Evolutionary conservation across 2,113 vertebrate species (phyloP).

Genomic region (Spheniscus mendiculus): DNA sequence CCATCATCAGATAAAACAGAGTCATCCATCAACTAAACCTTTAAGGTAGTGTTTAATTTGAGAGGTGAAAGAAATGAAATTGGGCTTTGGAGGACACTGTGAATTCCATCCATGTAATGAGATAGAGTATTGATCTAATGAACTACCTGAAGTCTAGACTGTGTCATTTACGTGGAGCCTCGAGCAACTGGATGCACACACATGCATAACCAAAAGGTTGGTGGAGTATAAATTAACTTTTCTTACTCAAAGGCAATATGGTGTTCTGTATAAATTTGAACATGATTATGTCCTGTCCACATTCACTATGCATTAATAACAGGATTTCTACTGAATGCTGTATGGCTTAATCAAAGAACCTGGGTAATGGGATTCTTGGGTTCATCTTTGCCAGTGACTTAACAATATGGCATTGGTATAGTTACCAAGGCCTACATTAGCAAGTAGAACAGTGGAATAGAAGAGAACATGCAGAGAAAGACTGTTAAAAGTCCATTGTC

Average conservation of each 20-base stretch:
- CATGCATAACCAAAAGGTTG: not conserved
- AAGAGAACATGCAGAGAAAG: not conserved
- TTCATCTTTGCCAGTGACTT: not conserved
- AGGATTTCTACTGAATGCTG: not conserved
- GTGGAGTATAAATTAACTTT: slow-evolving; percentile 44
- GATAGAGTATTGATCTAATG: slow-evolving; percentile 65
- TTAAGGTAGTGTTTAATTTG: slow-evolving; percentile 70
- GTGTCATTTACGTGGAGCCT: slow-evolving; percentile 22
- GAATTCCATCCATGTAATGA: slow-evolving; percentile 45
- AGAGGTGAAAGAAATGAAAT: slow-evolving; percentile 69
- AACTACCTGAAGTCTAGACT: slow-evolving; percentile 37
- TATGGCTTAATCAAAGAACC: not conserved
- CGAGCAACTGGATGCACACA: not conserved
- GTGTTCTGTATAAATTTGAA: not conserved
- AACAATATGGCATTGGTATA: not conserved
- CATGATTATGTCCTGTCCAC: not conserved
- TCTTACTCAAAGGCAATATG: not conserved
- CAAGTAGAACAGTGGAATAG: not conserved
- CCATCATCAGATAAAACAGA: slow-evolving; percentile 24
- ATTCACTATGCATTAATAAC: fast-evolving
- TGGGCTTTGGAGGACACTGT: slow-evolving; percentile 49
- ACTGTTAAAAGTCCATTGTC: not conserved
- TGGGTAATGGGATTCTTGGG: not conserved
- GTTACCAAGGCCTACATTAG: not conserved
- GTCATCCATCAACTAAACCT: slow-evolving; percentile 62